Evolutionary conservation across 2,797 vertebrate species (phyloP).

Genomic region (Enteromius fasciolatus): DNA sequence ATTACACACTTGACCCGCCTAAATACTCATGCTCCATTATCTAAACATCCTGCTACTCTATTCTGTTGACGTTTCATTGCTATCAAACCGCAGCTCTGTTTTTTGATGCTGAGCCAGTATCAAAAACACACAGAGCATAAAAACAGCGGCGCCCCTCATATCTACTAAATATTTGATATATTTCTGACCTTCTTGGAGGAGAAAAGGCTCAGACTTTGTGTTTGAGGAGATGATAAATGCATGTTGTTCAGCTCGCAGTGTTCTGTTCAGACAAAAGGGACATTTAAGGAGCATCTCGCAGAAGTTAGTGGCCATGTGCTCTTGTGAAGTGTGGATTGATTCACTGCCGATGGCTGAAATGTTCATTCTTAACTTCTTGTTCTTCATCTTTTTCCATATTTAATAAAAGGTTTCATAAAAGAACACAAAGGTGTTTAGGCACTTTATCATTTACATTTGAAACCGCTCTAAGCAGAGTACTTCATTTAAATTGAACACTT

Average conservation of each 20-base stretch:
- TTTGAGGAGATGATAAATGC: slow-evolving; percentile 1
- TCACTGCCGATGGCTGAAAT: not conserved
- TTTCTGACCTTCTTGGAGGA: slow-evolving; percentile 9
- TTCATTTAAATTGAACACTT: not conserved
- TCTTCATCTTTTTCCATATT: not conserved
- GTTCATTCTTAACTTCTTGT: not conserved
- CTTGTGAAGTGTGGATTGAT: not conserved
- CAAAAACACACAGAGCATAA: slow-evolving; percentile 3
- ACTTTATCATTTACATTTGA: not conserved
- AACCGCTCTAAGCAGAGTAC: not conserved
- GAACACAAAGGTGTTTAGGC: not conserved
- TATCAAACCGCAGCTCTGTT: not conserved
- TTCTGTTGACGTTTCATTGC: not conserved
- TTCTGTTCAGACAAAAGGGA: not conserved
- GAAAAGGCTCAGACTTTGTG: not conserved
- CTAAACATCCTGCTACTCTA: not conserved
- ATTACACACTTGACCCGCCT: not conserved
- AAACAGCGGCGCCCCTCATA: not conserved
- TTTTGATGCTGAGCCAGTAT: not conserved
- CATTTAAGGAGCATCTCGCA: not conserved
- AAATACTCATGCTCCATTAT: not conserved
- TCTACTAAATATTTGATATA: slow-evolving; percentile 20
- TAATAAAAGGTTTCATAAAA: not conserved
- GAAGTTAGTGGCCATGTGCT: not conserved
- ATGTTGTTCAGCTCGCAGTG: not conserved